These are phyloP conservation scores for Papilio protenor DNA, from an alignment of 2,888 invertebrate species.

Conservation along the genomic window DNA sequence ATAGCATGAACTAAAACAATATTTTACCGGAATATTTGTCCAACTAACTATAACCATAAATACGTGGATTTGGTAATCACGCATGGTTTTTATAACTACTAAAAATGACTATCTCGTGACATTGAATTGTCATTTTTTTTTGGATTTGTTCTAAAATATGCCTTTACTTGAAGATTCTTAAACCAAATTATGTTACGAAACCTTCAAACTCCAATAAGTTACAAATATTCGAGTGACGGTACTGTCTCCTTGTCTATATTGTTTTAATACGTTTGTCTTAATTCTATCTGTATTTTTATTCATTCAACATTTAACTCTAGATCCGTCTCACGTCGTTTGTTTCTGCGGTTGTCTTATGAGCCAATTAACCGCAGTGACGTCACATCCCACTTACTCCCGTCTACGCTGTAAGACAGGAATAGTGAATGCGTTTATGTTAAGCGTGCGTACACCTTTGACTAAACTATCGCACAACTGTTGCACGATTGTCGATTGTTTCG, in stretches of 20 bases:
- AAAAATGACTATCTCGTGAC: background rate
- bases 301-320: background rate
- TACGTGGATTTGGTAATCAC: background rate
- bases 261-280: background rate
- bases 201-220: background rate
- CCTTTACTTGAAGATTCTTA: too few relatives aligned
- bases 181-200: background rate
- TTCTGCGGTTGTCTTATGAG: conserved; percentile 8
- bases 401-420: background rate
- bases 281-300: background rate
- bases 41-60: background rate
- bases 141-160: background rate
- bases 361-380: conserved; percentile 20
- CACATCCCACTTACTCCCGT: conserved; percentile 19
- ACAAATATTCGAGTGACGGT: background rate
- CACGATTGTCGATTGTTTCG: too few relatives aligned
- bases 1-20: conserved; percentile 10
- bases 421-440: background rate
- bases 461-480: background rate
- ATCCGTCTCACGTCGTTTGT: background rate
- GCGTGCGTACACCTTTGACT: background rate
- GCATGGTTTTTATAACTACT: background rate
- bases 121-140: background rate
- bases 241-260: background rate
- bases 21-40: background rate